phyloP scores from a whole-genome alignment of 2,797 vertebrate species.

The Tenualosa ilisha region DNA sequence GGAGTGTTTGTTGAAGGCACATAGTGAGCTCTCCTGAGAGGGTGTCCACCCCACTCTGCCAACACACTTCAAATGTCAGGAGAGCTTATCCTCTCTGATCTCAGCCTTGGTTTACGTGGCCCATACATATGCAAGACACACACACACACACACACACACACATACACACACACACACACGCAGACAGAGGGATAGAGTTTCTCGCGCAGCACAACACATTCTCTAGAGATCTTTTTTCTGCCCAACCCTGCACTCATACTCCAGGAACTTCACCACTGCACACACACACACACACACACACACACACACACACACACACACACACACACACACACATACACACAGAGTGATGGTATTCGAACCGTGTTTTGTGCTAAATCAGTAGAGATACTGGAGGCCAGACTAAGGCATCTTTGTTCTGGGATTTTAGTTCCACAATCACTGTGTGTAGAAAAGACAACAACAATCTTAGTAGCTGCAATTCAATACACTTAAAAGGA shows the following conservation, averaged over 20 bases:
- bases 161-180: slow-evolving; percentile 24
- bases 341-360: neutral
- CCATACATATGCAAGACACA: slow-evolving; percentile 15
- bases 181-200: slow-evolving; percentile 46
- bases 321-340: neutral
- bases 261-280: slow-evolving; percentile 2
- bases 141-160: slow-evolving; percentile 15
- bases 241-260: slow-evolving; percentile 31
- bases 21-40: neutral
- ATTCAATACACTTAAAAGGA: neutral
- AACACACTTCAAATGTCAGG: slow-evolving; percentile 24
- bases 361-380: neutral
- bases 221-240: slow-evolving; percentile 31
- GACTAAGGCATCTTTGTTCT: neutral
- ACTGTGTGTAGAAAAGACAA: neutral
- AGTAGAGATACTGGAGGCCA: neutral
- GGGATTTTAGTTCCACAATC: neutral
- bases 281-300: neutral
- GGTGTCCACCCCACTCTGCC: neutral
- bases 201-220: slow-evolving; percentile 25
- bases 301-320: neutral
- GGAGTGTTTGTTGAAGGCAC: neutral
- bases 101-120: slow-evolving; percentile 13
- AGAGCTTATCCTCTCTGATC: slow-evolving; percentile 7
- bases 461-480: neutral